Evolutionary conservation across 2,797 vertebrate species (phyloP).

Genomic region (Gymnothorax reevesii): DNA sequence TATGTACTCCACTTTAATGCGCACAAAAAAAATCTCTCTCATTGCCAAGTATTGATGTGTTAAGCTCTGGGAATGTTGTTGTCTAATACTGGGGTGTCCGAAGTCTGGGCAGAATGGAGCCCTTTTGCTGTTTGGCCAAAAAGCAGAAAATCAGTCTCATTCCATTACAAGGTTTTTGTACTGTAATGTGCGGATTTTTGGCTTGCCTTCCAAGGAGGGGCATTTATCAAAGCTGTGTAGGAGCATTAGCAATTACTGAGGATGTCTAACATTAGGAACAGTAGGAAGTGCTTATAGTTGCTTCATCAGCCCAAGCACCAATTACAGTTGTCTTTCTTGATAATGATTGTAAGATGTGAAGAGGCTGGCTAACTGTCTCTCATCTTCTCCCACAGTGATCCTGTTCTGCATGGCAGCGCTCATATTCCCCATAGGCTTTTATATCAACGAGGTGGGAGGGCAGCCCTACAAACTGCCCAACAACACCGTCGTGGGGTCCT

Average conservation of each 20-base stretch:
- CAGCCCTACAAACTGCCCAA: conserved; percentile 98
- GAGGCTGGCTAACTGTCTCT: conserved; percentile 31
- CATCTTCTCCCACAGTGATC: conserved; percentile 84
- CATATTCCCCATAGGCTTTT: conserved; percentile 99
- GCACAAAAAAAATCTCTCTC: too few species aligned
- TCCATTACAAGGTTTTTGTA: background rate
- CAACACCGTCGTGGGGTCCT: conserved; percentile 98
- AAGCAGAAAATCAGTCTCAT: background rate
- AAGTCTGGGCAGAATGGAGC: background rate
- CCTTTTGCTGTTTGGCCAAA: background rate
- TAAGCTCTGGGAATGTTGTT: background rate
- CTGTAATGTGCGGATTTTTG: background rate
- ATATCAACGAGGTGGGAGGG: conserved; percentile 98
- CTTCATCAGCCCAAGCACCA: background rate
- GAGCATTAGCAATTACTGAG: background rate
- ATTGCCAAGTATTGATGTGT: background rate
- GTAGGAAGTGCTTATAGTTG: background rate
- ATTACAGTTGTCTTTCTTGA: background rate
- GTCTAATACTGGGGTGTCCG: background rate
- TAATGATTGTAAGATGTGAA: background rate
- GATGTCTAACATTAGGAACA: background rate
- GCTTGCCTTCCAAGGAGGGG: background rate
- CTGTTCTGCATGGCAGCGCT: conserved; percentile 99
- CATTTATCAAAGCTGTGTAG: background rate
- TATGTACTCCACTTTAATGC: too few species aligned